Percentiles rank a stretch among this genome's conserved stretches.
phyloP scores from a whole-genome alignment of 2,113 vertebrate genomes.

The Illadopsis cleaveri region DNA sequence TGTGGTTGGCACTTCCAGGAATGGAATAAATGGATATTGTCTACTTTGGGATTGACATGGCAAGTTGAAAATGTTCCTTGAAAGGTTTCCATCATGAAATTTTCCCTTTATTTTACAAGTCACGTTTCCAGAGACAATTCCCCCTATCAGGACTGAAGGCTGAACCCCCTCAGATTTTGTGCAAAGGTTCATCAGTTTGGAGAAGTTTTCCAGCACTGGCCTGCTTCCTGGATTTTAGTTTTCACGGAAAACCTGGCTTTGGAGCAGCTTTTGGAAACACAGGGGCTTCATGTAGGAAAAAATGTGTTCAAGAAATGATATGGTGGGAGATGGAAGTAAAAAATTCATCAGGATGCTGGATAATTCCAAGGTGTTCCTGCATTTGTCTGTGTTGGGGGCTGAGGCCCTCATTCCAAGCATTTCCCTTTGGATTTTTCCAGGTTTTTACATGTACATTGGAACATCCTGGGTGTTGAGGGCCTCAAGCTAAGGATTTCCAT shows the following conservation, averaged over 20 bases:
- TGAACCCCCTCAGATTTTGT: not conserved
- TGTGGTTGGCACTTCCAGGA: not conserved
- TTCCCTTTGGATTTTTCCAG: not conserved
- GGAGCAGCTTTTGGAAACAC: not conserved
- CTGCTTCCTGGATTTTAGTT: not conserved
- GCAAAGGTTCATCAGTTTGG: not conserved
- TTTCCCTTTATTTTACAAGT: not conserved
- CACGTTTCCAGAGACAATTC: not conserved
- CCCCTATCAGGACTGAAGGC: not conserved
- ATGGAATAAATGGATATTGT: not conserved
- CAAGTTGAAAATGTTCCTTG: not conserved
- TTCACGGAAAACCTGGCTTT: accelerated
- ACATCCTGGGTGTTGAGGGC: accelerated
- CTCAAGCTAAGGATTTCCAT: not conserved
- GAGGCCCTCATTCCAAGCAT: not conserved
- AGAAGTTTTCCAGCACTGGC: not conserved
- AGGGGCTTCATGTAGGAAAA: not conserved
- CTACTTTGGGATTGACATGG: not conserved
- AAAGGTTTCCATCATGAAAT: not conserved
- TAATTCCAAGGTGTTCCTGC: not conserved
- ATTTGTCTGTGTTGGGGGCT: not conserved
- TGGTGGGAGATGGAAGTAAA: no score
- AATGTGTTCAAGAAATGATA: not conserved
- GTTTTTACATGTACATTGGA: accelerated
- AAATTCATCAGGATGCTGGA: not conserved